Evolutionary conservation across 1,140 invertebrate species (phyloP).

Genomic region (Pachypsylla venusta): DNA sequence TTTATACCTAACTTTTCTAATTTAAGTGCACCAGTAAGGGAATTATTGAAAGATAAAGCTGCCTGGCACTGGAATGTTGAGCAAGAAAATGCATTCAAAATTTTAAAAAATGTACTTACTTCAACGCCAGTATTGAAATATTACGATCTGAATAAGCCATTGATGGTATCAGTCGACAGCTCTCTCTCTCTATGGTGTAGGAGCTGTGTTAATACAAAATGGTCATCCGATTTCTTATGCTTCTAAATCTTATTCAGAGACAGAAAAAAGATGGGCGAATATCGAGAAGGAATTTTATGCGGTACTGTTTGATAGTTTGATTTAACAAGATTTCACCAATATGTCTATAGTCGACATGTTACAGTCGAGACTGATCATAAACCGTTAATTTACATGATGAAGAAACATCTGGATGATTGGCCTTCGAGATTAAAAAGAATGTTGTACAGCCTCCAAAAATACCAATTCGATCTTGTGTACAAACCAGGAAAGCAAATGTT

Average conservation of each 20-base stretch:
- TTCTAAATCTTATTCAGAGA: slow-evolving; percentile 26
- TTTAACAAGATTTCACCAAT: slow-evolving; percentile 27
- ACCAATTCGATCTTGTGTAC: slow-evolving; percentile 30
- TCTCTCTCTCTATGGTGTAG: slow-evolving; percentile 28
- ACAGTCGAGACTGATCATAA: slow-evolving; percentile 32
- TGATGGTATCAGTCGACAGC: slow-evolving; percentile 27
- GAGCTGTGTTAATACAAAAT: slow-evolving; percentile 24
- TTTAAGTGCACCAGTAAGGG: slow-evolving; percentile 26
- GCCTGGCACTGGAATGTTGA: slow-evolving; percentile 26
- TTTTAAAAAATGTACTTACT: slow-evolving; percentile 24
- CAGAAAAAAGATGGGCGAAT: slow-evolving; percentile 26
- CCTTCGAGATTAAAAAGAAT: slow-evolving; percentile 30
- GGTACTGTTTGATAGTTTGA: slow-evolving; percentile 23
- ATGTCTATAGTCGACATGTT: slow-evolving; percentile 26
- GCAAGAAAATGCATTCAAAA: slow-evolving; percentile 25
- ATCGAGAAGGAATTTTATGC: slow-evolving; percentile 29
- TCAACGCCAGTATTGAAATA: slow-evolving; percentile 26
- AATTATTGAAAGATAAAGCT: slow-evolving; percentile 26
- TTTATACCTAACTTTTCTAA: slow-evolving; percentile 29
- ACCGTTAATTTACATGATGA: slow-evolving; percentile 29
- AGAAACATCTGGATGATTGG: slow-evolving; percentile 29
- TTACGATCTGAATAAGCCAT: slow-evolving; percentile 18
- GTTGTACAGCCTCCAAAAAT: slow-evolving; percentile 28
- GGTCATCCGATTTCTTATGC: slow-evolving; percentile 29
- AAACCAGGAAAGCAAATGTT: slow-evolving; percentile 17